Evolutionary conservation across 2,113 vertebrate genomes (phyloP).

Genomic region (Lepidothrix coronata): DNA sequence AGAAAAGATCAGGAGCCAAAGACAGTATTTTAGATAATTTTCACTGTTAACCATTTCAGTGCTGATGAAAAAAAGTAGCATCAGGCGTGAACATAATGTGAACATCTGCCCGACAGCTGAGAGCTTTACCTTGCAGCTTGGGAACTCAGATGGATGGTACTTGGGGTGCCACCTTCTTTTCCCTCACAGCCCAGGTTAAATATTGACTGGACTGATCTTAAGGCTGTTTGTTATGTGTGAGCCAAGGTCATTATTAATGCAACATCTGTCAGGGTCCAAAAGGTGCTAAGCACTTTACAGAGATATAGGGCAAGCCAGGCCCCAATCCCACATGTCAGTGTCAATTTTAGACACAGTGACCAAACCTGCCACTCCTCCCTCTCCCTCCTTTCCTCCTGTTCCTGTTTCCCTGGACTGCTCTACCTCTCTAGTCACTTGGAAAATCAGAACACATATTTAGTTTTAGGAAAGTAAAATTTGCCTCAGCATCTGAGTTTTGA

Average conservation of each 20-base stretch:
- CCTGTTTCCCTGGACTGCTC: fast-evolving
- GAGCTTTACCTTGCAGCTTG: neutral
- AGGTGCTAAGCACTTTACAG: neutral
- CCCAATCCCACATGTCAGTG: neutral
- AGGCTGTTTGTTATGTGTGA: neutral
- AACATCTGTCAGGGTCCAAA: neutral
- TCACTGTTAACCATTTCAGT: neutral
- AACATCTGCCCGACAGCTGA: neutral
- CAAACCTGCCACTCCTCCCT: neutral
- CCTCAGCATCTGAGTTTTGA: neutral
- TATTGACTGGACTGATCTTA: neutral
- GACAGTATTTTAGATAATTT: neutral
- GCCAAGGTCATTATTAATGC: neutral
- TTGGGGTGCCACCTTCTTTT: neutral
- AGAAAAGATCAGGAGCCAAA: neutral
- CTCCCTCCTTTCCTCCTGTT: neutral
- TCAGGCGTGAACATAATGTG: neutral
- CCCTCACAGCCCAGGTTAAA: neutral
- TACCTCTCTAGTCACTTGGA: neutral
- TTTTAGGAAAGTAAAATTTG: neutral
- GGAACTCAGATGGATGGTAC: neutral
- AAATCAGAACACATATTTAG: neutral
- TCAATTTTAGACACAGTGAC: neutral
- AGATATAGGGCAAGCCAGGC: neutral
- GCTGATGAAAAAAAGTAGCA: neutral